Evolutionary conservation across 2,113 vertebrate genomes (phyloP).

Genomic region (Oryzias woworae): DNA sequence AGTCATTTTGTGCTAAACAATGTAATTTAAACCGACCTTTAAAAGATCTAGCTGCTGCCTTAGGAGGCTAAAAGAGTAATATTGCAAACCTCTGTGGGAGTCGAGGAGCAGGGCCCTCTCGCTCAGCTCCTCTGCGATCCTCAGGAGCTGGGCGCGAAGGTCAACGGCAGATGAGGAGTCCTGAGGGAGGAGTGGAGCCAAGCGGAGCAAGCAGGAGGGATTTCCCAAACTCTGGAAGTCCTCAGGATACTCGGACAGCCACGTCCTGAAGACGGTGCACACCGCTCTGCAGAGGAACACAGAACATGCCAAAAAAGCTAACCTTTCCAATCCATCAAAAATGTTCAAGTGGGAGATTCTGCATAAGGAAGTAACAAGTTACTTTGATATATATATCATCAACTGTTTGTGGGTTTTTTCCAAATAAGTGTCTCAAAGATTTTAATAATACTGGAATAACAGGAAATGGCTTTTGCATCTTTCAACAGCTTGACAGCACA

Average conservation of each 20-base stretch:
- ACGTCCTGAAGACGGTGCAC: constrained; percentile 80
- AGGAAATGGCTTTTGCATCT: no score
- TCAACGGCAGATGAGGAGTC: constrained; percentile 73
- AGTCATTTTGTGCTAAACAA: no score
- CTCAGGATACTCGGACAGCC: constrained; percentile 85
- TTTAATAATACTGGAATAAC: no score
- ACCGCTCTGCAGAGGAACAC: constrained; percentile 64
- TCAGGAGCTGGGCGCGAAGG: constrained; percentile 64
- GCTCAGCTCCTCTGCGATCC: constrained; percentile 74
- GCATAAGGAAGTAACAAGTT: no score
- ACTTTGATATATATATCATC: no score
- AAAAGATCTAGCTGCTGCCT: no score
- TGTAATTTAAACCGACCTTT: no score
- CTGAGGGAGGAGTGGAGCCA: constrained; percentile 71
- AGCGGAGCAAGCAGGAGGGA: constrained; percentile 76
- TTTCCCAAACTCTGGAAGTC: constrained; percentile 81
- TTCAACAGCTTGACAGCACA: no score
- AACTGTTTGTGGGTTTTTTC: no score
- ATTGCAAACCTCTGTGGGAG: constrained; percentile 50
- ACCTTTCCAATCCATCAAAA: background rate
- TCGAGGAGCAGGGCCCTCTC: constrained; percentile 71
- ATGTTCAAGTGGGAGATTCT: background rate
- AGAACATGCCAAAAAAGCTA: background rate
- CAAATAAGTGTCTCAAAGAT: no score
- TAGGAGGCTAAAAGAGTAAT: no score